A percentile compares a stretch with the other conserved stretches of the same genome.
Evolutionary conservation across 2,797 vertebrate species (phyloP).

Genomic region (Semotilus atromaculatus): DNA sequence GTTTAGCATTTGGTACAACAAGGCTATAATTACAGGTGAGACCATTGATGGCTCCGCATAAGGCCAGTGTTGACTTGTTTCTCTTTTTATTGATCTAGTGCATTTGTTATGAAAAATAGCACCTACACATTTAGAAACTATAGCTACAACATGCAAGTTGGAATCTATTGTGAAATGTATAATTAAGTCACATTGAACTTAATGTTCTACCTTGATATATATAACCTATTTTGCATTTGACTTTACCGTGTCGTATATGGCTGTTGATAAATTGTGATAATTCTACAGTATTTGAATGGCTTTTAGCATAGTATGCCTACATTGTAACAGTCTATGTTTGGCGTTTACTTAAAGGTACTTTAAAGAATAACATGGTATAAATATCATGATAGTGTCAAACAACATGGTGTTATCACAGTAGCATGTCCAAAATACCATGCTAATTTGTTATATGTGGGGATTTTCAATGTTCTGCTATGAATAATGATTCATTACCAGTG

Average conservation of each 20-base stretch:
- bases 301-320: neutral
- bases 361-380: neutral
- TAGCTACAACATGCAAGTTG: neutral
- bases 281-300: neutral
- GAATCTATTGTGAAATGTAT: neutral
- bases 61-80: neutral
- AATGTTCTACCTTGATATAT: neutral
- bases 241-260: neutral
- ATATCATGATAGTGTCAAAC: neutral
- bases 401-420: neutral
- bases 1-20: neutral
- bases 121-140: neutral
- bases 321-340: constrained; percentile 4
- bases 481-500: constrained; percentile 22
- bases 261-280: neutral
- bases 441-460: neutral
- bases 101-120: neutral
- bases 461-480: constrained; percentile 26
- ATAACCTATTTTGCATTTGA: neutral
- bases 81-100: neutral
- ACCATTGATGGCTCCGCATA: neutral
- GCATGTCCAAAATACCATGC: neutral
- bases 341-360: neutral
- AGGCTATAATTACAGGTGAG: neutral
- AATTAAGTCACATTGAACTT: constrained; percentile 8